Conservation (phyloP, 2,113 vertebrate genomes). For the Leucoraja erinaceus region DNA sequence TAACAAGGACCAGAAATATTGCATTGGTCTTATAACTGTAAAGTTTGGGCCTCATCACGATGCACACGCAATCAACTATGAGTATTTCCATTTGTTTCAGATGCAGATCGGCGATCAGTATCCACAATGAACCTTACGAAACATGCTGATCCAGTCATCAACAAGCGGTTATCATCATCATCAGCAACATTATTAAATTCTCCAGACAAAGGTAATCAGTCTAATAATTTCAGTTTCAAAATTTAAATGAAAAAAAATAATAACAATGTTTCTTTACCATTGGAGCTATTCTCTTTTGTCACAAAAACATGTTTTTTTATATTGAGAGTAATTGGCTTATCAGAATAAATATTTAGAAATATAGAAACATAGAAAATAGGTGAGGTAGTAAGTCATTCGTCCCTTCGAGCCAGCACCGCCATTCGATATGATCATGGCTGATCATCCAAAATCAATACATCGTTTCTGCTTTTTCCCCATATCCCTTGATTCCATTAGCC, state of each 20-base stretch:
- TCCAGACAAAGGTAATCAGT: constrained; percentile 85
- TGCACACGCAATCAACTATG: constrained; percentile 62
- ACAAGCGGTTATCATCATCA: constrained; percentile 92
- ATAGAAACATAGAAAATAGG: too few species aligned
- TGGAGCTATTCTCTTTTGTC: neutral
- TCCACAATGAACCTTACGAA: constrained; percentile 98
- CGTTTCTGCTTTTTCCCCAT: too few species aligned
- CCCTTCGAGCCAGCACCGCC: too few species aligned
- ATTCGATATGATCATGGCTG: too few species aligned
- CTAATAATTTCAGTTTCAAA: neutral
- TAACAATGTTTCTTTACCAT: too few species aligned
- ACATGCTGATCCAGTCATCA: constrained; percentile 89
- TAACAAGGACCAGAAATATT: neutral
- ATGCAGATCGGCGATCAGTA: constrained; percentile 88
- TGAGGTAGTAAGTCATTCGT: too few species aligned
- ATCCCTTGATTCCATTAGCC: too few species aligned
- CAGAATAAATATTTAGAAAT: too few species aligned
- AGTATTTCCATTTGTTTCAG: constrained; percentile 72
- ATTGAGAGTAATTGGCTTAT: neutral
- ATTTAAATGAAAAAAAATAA: neutral
- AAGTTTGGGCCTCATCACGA: constrained; percentile 46
- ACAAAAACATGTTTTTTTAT: neutral
- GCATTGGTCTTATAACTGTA: constrained; percentile 28
- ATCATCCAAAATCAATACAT: too few species aligned
- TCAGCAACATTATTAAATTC: constrained; percentile 95